These are phyloP conservation scores for Muscidifurax raptorellus DNA, from an alignment of 1,140 invertebrate species.

Conservation along the genomic window DNA sequence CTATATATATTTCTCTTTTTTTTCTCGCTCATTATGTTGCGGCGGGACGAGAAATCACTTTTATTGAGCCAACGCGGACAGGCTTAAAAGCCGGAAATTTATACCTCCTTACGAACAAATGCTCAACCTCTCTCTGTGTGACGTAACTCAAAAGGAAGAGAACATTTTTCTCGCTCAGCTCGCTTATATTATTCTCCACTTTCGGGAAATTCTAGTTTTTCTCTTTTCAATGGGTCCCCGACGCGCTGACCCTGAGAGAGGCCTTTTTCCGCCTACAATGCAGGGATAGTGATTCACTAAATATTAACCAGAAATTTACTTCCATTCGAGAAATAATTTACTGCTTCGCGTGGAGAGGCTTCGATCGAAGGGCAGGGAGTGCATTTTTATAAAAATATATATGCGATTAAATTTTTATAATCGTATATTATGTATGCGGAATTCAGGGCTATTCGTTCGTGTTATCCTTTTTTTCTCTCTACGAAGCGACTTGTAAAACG, in stretches of 20 bases:
- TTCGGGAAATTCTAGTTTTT: neutral
- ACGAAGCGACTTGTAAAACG: neutral
- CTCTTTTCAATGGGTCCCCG: neutral
- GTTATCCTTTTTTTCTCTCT: neutral
- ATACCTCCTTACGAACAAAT: slow-evolving; percentile 38
- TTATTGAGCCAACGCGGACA: slow-evolving; percentile 25
- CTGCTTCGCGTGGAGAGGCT: too few relatives aligned
- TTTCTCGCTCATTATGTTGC: slow-evolving; percentile 31
- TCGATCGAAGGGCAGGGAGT: neutral
- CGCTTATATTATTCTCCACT: neutral
- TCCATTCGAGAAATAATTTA: neutral
- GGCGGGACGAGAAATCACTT: slow-evolving; percentile 37
- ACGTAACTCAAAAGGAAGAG: slow-evolving; percentile 8
- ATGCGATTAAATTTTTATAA: neutral
- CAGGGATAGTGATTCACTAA: neutral
- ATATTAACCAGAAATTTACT: neutral
- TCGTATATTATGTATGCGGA: neutral
- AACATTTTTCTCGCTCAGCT: neutral
- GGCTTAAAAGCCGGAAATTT: slow-evolving; percentile 42
- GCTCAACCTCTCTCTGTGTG: slow-evolving; percentile 1
- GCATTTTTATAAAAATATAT: neutral
- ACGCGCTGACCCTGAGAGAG: too few relatives aligned
- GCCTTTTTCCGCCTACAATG: neutral
- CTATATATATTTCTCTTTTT: too few relatives aligned
- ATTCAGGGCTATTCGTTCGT: neutral